Conservation (phyloP, 1,140 invertebrate species). For the Eueides isabella region DNA sequence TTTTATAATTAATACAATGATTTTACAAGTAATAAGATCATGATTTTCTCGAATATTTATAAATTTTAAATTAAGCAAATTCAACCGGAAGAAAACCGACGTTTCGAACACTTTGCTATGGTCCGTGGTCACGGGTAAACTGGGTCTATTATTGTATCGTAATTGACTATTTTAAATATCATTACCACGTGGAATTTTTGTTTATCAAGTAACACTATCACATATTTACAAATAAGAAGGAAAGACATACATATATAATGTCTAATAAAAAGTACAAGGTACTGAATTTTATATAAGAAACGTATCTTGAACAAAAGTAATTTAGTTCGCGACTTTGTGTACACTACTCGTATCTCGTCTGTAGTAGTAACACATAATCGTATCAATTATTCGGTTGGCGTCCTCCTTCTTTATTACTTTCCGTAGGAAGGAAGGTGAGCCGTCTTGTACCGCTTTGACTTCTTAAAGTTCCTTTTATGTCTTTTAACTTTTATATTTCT, state of each 20-base stretch:
- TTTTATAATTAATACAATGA: neutral
- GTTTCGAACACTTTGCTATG: no score
- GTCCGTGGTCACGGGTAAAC: no score
- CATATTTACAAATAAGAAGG: no score
- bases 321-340: neutral
- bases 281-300: neutral
- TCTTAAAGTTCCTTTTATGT: constrained; percentile 27
- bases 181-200: no score
- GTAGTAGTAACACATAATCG: constrained; percentile 66
- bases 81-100: no score
- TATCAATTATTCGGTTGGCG: constrained; percentile 75
- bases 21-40: no score
- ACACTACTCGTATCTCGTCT: constrained; percentile 25
- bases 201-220: no score
- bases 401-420: constrained; percentile 72
- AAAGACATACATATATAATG: no score
- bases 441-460: constrained; percentile 44
- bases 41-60: no score
- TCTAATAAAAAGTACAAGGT: neutral
- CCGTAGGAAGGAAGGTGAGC: constrained; percentile 47
- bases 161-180: no score
- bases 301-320: neutral
- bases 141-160: no score
- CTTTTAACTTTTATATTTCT: constrained; percentile 17
- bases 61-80: no score